Conservation (phyloP, 1,140 invertebrate genomes). For the Agraylea sexmaculata region DNA sequence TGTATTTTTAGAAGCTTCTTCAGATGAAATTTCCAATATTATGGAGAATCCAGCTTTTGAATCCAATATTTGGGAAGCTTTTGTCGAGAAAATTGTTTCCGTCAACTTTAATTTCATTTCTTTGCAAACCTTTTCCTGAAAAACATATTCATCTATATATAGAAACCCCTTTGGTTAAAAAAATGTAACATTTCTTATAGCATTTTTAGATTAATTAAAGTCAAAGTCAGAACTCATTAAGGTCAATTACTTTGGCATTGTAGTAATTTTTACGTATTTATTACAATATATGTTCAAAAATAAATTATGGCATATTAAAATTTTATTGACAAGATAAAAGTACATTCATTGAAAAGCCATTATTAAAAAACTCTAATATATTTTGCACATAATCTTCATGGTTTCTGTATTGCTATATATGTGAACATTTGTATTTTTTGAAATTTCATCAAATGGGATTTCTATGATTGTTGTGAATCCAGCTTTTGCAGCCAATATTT, state of each 20-base stretch:
- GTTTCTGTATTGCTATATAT: slow-evolving; percentile 33
- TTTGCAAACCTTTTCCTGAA: not conserved
- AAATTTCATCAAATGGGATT: slow-evolving; percentile 34
- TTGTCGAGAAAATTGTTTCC: not conserved
- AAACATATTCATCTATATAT: not conserved
- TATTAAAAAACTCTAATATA: not conserved
- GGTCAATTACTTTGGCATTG: not conserved
- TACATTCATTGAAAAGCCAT: not conserved
- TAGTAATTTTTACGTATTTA: not conserved
- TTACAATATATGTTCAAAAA: not conserved
- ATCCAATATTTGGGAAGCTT: not conserved
- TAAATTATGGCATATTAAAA: not conserved
- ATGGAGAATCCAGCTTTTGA: not conserved
- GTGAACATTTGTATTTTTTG: slow-evolving; percentile 25
- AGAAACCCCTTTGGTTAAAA: not conserved
- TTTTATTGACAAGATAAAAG: not conserved
- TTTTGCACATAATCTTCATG: slow-evolving; percentile 21
- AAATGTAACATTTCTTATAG: not conserved
- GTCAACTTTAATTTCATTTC: not conserved
- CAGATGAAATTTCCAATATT: too few species aligned
- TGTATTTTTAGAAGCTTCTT: too few species aligned
- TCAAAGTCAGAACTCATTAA: not conserved
- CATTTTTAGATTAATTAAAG: not conserved
- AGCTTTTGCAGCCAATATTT: slow-evolving; percentile 34
- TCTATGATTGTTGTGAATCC: slow-evolving; percentile 31